Conservation (phyloP, 2,888 invertebrate species). For the Parnassius orleans region DNA sequence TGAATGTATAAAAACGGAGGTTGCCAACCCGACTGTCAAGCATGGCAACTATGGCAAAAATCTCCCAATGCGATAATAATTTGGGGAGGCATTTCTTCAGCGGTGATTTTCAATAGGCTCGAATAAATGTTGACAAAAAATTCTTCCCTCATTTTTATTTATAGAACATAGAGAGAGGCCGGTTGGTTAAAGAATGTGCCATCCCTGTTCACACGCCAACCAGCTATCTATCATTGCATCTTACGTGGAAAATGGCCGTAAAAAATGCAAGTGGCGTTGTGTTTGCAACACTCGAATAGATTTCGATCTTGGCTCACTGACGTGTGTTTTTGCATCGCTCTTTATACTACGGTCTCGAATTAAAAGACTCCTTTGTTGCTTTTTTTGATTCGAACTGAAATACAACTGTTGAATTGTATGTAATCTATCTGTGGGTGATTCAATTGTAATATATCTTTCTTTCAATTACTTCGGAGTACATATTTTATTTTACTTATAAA, state of each 20-base stretch:
- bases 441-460: neutral
- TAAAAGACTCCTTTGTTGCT: conserved; percentile 8
- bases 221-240: conserved; percentile 26
- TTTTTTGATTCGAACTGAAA: conserved; percentile 1
- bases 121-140: too few relatives aligned
- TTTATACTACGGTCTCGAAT: conserved; percentile 11
- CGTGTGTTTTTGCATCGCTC: conserved; percentile 23
- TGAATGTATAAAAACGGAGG: too few relatives aligned
- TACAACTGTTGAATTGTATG: neutral
- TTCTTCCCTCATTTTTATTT: too few relatives aligned
- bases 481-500: too few relatives aligned
- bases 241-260: conserved; percentile 22
- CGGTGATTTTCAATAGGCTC: too few relatives aligned
- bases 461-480: too few relatives aligned
- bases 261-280: conserved; percentile 23
- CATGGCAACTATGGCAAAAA: too few relatives aligned
- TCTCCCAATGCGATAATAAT: too few relatives aligned
- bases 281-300: conserved; percentile 24
- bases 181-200: conserved; percentile 7
- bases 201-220: conserved; percentile 22
- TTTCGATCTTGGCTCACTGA: conserved; percentile 22
- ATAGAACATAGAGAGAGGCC: neutral
- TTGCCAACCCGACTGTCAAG: too few relatives aligned
- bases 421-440: neutral
- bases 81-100: too few relatives aligned